These are phyloP conservation scores for Brenthis hecate DNA, from an alignment of 2,888 invertebrate species.

Conservation along the genomic window DNA sequence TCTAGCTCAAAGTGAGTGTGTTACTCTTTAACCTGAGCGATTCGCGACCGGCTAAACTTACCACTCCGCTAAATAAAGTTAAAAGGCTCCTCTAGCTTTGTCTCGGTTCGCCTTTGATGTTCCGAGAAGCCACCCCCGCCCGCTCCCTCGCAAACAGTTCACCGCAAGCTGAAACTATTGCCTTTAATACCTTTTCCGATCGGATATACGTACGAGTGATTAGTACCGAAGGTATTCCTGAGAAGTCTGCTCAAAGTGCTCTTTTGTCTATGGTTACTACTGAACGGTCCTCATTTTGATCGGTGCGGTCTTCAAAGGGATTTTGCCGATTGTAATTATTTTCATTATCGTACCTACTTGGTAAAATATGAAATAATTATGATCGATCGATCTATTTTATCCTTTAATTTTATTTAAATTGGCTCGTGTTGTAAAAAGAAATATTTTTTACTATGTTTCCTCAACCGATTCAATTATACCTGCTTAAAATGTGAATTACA, in stretches of 20 bases:
- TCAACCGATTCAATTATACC: too few relatives aligned
- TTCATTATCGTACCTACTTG: background rate
- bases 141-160: conserved; percentile 70
- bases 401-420: too few relatives aligned
- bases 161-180: conserved; percentile 79
- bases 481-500: too few relatives aligned
- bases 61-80: conserved; percentile 83
- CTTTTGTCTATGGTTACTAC: conserved; percentile 61
- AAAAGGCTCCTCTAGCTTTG: conserved; percentile 82
- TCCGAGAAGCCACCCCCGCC: conserved; percentile 48
- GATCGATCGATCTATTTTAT: too few relatives aligned
- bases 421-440: too few relatives aligned
- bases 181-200: conserved; percentile 78
- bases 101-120: conserved; percentile 81
- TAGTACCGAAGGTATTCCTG: conserved; percentile 71
- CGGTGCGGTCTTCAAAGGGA: conserved; percentile 22
- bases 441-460: too few relatives aligned
- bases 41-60: conserved; percentile 82
- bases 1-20: conserved; percentile 79
- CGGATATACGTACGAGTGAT: conserved; percentile 73
- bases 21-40: conserved; percentile 83
- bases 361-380: too few relatives aligned
- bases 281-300: conserved; percentile 62
- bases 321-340: conserved; percentile 19
- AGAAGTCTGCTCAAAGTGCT: conserved; percentile 70